Percentiles rank a stretch among this genome's conserved stretches.
These are phyloP conservation scores for Odontocolon sp. DNA, from an alignment of 2,888 invertebrate species.

Conservation along the genomic window DNA sequence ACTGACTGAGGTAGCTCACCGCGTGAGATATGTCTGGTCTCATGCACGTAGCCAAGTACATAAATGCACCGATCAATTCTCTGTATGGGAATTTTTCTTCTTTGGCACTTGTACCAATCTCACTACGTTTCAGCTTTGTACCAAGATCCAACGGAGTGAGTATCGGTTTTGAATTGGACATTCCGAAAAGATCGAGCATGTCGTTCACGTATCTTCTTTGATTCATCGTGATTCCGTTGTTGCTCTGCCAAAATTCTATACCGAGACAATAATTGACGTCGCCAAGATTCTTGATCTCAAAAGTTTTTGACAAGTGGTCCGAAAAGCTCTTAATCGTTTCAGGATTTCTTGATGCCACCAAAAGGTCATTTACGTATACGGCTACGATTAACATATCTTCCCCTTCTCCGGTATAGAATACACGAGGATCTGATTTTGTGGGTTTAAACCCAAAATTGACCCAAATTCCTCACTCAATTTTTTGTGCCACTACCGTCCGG, in stretches of 20 bases:
- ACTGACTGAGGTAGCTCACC: conserved; percentile 54
- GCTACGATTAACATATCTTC: conserved; percentile 54
- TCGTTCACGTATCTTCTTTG: conserved; percentile 65
- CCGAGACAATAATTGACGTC: conserved; percentile 61
- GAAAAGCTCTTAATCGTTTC: conserved; percentile 13
- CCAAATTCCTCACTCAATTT: conserved; percentile 20
- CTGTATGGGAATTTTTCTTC: conserved; percentile 37
- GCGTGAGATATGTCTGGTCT: conserved; percentile 58
- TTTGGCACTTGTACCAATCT: not conserved
- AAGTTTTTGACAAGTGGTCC: conserved; percentile 19
- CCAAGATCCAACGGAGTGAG: conserved; percentile 57
- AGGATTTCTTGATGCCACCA: conserved; percentile 21
- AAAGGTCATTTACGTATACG: conserved; percentile 53
- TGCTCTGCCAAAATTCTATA: conserved; percentile 58
- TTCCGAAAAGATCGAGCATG: conserved; percentile 64
- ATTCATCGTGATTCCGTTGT: conserved; percentile 16
- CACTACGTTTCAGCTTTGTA: conserved; percentile 19
- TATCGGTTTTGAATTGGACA: conserved; percentile 65
- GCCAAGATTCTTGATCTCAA: conserved; percentile 59
- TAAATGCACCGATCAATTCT: conserved; percentile 50
- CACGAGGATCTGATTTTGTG: conserved; percentile 36
- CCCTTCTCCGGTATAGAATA: conserved; percentile 26
- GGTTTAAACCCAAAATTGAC: not conserved
- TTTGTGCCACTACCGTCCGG: conserved; percentile 30
- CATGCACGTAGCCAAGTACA: conserved; percentile 51